Evolutionary conservation across 2,113 vertebrate genomes (phyloP).

Genomic region (Dipodomys stephensi): DNA sequence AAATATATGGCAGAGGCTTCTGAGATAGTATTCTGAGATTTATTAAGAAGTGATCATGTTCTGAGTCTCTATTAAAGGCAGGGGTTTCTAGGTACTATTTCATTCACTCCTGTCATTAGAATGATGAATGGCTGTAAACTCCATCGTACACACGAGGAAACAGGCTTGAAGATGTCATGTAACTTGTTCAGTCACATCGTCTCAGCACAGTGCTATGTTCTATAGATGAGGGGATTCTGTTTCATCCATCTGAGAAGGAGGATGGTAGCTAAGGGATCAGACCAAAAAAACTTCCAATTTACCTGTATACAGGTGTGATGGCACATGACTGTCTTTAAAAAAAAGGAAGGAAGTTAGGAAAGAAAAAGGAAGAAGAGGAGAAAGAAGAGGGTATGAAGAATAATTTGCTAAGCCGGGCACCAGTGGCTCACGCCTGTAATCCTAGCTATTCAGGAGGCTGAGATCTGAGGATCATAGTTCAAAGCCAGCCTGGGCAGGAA

Average conservation of each 20-base stretch:
- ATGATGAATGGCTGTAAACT: neutral
- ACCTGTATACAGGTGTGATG: neutral
- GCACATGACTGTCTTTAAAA: neutral
- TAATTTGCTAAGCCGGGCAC: no score
- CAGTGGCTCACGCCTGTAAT: no score
- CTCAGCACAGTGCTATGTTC: neutral
- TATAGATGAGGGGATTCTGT: neutral
- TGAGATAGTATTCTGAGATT: neutral
- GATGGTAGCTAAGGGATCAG: neutral
- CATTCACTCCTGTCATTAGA: neutral
- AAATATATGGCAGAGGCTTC: neutral
- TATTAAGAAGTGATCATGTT: conserved; percentile 27
- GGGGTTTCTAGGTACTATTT: neutral
- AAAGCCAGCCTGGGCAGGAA: no score
- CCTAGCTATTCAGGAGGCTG: no score
- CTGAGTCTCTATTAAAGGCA: neutral
- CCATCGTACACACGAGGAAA: conserved; percentile 14
- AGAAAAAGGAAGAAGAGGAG: neutral
- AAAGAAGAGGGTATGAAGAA: no score
- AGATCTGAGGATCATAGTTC: no score
- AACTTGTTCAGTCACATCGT: neutral
- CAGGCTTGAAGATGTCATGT: neutral
- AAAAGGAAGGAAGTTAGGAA: neutral
- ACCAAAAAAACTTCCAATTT: conserved; percentile 19
- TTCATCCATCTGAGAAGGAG: neutral